phyloP scores from a whole-genome alignment of 2,797 vertebrate species.

The Cirrhinus mrigala region DNA sequence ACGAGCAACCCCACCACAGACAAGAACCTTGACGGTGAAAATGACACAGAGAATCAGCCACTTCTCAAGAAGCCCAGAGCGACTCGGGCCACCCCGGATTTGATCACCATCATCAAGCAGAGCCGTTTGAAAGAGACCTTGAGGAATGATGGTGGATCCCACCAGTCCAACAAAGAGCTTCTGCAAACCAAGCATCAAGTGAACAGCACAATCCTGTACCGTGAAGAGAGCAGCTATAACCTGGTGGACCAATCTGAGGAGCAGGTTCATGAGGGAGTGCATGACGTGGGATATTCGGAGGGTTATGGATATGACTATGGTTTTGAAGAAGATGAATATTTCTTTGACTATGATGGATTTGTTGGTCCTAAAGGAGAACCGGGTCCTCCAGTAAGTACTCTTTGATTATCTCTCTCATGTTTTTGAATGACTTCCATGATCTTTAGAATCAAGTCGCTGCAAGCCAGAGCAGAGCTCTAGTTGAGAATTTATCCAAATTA shows the following conservation, averaged over 20 bases:
- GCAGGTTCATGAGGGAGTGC: constrained; percentile 74
- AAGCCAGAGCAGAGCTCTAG: constrained; percentile 52
- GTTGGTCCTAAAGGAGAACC: constrained; percentile 93
- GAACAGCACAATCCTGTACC: constrained; percentile 80
- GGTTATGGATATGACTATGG: constrained; percentile 89
- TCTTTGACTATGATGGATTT: constrained; percentile 85
- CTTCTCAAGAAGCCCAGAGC: constrained; percentile 61
- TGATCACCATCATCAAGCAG: constrained; percentile 69
- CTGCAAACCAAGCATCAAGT: constrained; percentile 74
- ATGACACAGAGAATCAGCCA: constrained; percentile 70
- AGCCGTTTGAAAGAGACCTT: constrained; percentile 72
- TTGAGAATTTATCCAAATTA: constrained; percentile 59
- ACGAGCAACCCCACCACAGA: constrained; percentile 28
- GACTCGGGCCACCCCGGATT: constrained; percentile 62
- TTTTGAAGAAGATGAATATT: constrained; percentile 86
- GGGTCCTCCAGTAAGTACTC: constrained; percentile 90
- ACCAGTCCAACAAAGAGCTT: constrained; percentile 65
- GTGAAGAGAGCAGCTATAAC: constrained; percentile 72
- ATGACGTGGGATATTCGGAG: constrained; percentile 80
- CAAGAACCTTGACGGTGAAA: constrained; percentile 62
- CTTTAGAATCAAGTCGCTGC: constrained; percentile 25
- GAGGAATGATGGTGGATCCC: constrained; percentile 65
- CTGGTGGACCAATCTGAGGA: constrained; percentile 78
- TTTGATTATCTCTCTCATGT: constrained; percentile 35
- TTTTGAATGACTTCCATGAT: background rate